These are phyloP conservation scores for Eremobia ochroleuca DNA, from an alignment of 2,888 invertebrate genomes.

Conservation along the genomic window DNA sequence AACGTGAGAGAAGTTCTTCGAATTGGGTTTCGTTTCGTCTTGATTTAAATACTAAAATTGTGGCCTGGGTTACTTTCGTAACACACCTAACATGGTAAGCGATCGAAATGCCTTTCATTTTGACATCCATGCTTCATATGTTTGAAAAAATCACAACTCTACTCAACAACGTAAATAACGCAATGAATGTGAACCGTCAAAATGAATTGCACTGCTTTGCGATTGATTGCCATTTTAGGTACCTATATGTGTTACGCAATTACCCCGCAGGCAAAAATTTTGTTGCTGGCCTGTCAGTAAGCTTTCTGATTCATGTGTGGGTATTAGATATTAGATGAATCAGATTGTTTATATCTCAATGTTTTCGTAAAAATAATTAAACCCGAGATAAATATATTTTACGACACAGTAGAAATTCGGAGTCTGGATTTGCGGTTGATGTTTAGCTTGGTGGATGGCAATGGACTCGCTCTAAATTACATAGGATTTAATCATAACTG, in stretches of 20 bases:
- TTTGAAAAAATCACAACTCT: background rate
- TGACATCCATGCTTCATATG: background rate
- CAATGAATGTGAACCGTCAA: background rate
- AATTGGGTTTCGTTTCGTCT: background rate
- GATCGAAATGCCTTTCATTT: background rate
- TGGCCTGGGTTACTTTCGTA: background rate
- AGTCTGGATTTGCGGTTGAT: background rate
- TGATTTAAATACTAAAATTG: background rate
- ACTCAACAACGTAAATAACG: background rate
- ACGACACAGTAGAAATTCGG: background rate
- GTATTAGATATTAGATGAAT: background rate
- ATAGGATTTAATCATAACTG: background rate
- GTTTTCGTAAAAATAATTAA: background rate
- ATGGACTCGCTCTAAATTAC: background rate
- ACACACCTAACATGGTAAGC: background rate
- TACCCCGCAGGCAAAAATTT: too few relatives aligned
- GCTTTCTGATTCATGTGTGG: background rate
- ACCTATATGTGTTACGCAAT: background rate
- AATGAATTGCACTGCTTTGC: background rate
- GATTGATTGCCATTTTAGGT: background rate
- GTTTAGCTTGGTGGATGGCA: background rate
- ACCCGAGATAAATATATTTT: background rate
- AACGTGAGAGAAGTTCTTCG: background rate
- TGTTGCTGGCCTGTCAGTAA: background rate
- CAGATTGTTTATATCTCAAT: background rate